Evolutionary conservation across 1,140 invertebrate genomes (phyloP), one percentile per base, ranked within the genome.

Genomic region (Diorhabda carinulata): DNA sequence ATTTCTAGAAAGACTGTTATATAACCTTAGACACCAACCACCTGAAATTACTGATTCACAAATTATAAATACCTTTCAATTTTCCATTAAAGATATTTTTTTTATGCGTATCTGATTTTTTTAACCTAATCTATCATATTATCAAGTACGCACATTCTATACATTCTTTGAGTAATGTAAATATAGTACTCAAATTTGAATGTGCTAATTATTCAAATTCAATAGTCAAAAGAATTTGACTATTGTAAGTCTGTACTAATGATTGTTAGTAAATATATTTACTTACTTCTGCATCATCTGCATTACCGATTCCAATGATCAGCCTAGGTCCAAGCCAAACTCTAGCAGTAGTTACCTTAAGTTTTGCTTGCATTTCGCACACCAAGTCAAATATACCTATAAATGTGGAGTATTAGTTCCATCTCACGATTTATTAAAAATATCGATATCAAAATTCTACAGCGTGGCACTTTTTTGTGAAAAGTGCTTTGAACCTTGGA

Each of bases 251-350:
- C 2, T 8, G 6, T 6, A 0, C 6, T 6, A 60, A 60, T 8
- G 6, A 60, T 60, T n/a, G 6, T 60, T 25, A 6, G 6, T 60
- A 6, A 2, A 5, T 61, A 3, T 45, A 45, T 7, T 43, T 47
- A 61, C 91, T 89, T 7, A 90, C 80, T 81, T 92, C 91, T 4
- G 90, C 80, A 73, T 93, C 91, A 8, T 83, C 78, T 3, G 91
- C 87, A 76, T 91, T 86, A 0, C 79, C 77, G 0, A 93, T 73
- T 68, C 88, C 88, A 8, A 92, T 81, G 0, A 89, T 7, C n/a
- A 91, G 78, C 67, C 88, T 87, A 0, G 84, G 80, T 6, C 90
- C 90, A 2, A 92, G 69, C 84, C 89, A 91, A 45, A 72, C 5
- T 57, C 57, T 67, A 3, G 52, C n/a, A 5, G 72, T 62, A 57